Evolutionary conservation across 1,140 invertebrate species (phyloP).

Genomic region (Drosophila sproati): DNA sequence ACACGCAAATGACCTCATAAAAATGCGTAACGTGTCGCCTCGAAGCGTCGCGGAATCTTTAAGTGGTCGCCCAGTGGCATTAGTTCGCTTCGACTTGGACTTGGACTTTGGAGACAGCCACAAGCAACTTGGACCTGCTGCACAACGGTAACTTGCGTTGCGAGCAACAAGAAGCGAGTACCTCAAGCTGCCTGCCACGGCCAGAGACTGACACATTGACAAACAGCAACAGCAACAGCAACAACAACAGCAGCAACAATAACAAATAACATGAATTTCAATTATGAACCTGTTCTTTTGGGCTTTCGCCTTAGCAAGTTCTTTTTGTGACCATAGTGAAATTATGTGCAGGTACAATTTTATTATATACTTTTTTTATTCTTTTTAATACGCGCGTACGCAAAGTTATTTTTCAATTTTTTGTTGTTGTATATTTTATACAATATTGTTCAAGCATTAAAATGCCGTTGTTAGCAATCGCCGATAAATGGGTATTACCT

Average conservation of each 20-base stretch:
- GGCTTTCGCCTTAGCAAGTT: constrained; percentile 61
- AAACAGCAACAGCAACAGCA: constrained; percentile 31
- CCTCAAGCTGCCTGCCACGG: constrained; percentile 23
- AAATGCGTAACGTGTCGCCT: constrained; percentile 71
- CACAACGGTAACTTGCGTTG: constrained; percentile 51
- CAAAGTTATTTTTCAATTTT: constrained; percentile 69
- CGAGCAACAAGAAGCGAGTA: constrained; percentile 32
- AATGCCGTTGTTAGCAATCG: constrained; percentile 74
- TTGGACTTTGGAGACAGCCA: constrained; percentile 32
- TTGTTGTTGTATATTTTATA: constrained; percentile 35
- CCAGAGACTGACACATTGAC: constrained; percentile 57
- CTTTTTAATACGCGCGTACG: constrained; percentile 56
- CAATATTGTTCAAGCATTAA: constrained; percentile 54
- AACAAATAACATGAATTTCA: constrained; percentile 76
- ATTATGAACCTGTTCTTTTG: constrained; percentile 82
- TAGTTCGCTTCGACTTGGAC: constrained; percentile 30
- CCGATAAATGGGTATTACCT: constrained; percentile 74
- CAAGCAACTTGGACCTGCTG: neutral
- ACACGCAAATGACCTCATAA: constrained; percentile 83
- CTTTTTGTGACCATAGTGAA: constrained; percentile 40
- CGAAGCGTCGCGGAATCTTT: constrained; percentile 71
- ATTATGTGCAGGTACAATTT: constrained; percentile 68
- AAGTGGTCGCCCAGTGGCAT: constrained; percentile 54
- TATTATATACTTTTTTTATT: constrained; percentile 32
- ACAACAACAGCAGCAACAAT: constrained; percentile 12